Evolutionary conservation across 2,797 vertebrate species (phyloP), one percentile per base, ranked within the genome.

Genomic region (Gymnoscopelus microlampas): DNA sequence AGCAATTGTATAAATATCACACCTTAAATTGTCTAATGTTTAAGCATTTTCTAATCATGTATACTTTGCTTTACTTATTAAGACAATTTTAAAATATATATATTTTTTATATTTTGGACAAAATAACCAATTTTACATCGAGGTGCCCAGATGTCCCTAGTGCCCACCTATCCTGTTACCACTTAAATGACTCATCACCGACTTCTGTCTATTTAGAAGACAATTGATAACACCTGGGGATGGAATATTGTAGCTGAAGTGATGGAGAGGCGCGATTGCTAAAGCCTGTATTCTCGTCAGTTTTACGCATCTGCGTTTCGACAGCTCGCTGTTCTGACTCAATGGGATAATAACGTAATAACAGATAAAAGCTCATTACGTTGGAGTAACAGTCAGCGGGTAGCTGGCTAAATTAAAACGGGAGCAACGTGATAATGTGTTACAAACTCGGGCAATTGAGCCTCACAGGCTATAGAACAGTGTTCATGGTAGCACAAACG

Each of bases 251-350:
- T 9, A 11, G 4, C 3, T 3, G 54, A 13, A 26, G 24, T 15
- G 4, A 15, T 14, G 58, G 58, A 69, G 53, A 56, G 49, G 53
- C 32, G 64, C 58, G 10, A 56, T 53, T 66, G 13, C 9, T n/a
- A 3, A 50, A 72, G 66, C 29, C 59, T 51, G 15, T 23, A n/a
- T 11, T 8, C 0, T 50, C 3, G 70, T 29, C 53, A 23, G 10
- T 61, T 78, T 85, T 73, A 77, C 66, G 66, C 79, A 14, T 71
- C 50, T 48, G 32, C 19, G 62, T 49, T 49, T 60, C 55, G 61
- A 11, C 24, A 3, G 24, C 49, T 44, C 68, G 47, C 50, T 39
- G 48, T 29, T 4, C 0, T 24, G 11, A 19, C 23, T 35, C 32
- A 35, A 35, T 6, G 32, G 1, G 35, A 64, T 7, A 50, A 24